phyloP scores from a whole-genome alignment of 2,113 vertebrate genomes.

The Coreoperca whiteheadi region DNA sequence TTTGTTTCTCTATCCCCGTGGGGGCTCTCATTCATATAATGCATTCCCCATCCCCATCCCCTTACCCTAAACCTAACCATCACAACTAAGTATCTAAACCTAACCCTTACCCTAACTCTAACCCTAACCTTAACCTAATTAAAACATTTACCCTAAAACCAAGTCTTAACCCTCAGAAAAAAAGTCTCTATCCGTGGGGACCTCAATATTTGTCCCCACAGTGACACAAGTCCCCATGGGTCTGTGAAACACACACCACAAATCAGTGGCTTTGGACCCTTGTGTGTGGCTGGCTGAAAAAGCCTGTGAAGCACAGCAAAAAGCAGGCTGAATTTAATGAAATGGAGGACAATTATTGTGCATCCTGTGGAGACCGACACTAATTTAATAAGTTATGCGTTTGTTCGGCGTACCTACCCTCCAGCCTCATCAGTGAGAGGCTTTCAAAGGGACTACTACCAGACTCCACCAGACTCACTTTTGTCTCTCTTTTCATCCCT shows the following conservation, averaged over 20 bases:
- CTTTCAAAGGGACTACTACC: slow-evolving; percentile 71
- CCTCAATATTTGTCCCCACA: no score
- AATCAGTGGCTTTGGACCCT: slow-evolving; percentile 8
- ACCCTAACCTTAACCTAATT: no score
- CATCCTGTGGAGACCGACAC: slow-evolving; percentile 75
- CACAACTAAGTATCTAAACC: no score
- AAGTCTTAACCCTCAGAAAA: no score
- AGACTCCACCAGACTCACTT: slow-evolving; percentile 40
- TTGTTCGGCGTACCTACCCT: slow-evolving; percentile 69
- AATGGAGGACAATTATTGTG: slow-evolving; percentile 80
- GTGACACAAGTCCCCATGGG: no score
- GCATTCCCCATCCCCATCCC: no score
- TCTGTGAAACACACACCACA: background rate
- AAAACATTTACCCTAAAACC: no score
- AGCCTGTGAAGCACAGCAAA: slow-evolving; percentile 62
- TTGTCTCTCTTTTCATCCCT: slow-evolving; percentile 22
- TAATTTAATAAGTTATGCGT: slow-evolving; percentile 84
- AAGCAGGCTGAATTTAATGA: slow-evolving; percentile 79
- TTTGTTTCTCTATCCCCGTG: no score
- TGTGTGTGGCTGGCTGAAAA: slow-evolving; percentile 7
- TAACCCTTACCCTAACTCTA: no score
- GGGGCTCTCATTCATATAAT: no score
- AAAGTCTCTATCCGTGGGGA: no score
- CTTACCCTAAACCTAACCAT: no score
- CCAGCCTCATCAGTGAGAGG: slow-evolving; percentile 67